Evolutionary conservation across 2,888 invertebrate species (phyloP).

Genomic region (Augiades crinisus): DNA sequence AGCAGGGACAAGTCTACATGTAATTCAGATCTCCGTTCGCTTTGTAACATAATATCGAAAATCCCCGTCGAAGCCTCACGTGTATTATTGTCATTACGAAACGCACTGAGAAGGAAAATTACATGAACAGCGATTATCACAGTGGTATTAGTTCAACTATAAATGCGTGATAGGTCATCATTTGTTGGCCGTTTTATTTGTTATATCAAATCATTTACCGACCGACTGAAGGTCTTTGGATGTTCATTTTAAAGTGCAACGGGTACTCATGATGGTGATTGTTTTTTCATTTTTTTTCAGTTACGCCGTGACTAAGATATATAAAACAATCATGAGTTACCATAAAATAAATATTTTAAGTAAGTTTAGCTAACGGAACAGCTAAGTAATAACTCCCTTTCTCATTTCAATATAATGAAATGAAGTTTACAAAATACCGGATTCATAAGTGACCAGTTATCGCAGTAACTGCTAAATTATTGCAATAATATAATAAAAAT

Average conservation of each 20-base stretch:
- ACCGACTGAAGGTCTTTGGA: too few species aligned
- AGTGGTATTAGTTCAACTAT: neutral
- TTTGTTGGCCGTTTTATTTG: too few species aligned
- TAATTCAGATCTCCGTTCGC: neutral
- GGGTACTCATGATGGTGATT: too few species aligned
- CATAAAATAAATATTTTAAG: conserved; percentile 39
- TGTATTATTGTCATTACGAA: neutral
- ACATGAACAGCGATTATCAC: neutral
- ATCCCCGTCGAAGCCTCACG: neutral
- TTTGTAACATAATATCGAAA: neutral
- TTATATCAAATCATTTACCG: too few species aligned
- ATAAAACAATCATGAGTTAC: conserved; percentile 20
- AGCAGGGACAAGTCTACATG: too few species aligned
- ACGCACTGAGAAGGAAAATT: neutral
- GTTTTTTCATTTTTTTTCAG: too few species aligned
- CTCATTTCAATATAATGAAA: conserved; percentile 48
- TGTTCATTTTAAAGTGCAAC: too few species aligned
- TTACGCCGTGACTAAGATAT: too few species aligned
- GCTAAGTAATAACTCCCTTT: conserved; percentile 51
- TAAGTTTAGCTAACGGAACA: conserved; percentile 34
- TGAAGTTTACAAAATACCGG: conserved; percentile 30
- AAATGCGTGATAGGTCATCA: neutral
- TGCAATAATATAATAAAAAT: conserved; percentile 13
- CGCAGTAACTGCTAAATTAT: neutral
- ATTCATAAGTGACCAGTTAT: conserved; percentile 33